These are phyloP conservation scores for Drosophila erecta DNA, from an alignment of 1,140 invertebrate species.

Conservation along the genomic window DNA sequence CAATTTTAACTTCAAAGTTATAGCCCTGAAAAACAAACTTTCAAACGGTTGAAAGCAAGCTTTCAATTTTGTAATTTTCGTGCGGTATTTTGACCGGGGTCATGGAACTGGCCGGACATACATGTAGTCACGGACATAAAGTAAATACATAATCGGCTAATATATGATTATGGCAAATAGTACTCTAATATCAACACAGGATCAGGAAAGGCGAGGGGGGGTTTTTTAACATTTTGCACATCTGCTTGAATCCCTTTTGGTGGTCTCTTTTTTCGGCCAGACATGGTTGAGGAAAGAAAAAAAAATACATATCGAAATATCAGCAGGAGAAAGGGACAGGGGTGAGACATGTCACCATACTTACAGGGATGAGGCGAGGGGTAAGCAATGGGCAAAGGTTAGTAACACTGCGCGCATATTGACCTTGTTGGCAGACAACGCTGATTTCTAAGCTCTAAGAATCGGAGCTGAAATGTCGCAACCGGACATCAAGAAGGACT, in stretches of 20 bases:
- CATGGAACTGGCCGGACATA: background rate
- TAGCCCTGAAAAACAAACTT: slow-evolving; percentile 8
- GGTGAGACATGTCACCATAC: slow-evolving; percentile 4
- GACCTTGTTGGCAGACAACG: slow-evolving; percentile 77
- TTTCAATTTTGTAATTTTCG: slow-evolving; percentile 24
- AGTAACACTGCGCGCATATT: slow-evolving; percentile 81
- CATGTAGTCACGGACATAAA: slow-evolving; percentile 55
- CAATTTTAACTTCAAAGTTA: slow-evolving; percentile 1
- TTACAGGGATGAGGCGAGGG: background rate
- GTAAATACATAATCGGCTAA: slow-evolving; percentile 75
- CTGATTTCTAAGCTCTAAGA: slow-evolving; percentile 40
- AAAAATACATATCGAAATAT: slow-evolving; percentile 73
- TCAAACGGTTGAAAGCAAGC: slow-evolving; percentile 32
- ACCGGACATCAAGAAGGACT: background rate
- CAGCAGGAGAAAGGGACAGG: background rate
- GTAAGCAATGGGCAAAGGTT: slow-evolving; percentile 64
- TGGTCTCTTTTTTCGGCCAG: slow-evolving; percentile 51
- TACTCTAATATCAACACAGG: slow-evolving; percentile 59
- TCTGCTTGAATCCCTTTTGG: slow-evolving; percentile 67
- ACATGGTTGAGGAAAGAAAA: slow-evolving; percentile 47
- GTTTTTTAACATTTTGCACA: slow-evolving; percentile 76
- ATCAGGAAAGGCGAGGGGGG: slow-evolving; percentile 20
- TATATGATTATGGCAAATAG: slow-evolving; percentile 79
- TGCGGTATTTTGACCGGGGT: background rate
- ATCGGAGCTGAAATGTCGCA: slow-evolving; percentile 2